Base-by-base conservation (phyloP, 2,888 invertebrate species). In the Eulithis prunata region DNA sequence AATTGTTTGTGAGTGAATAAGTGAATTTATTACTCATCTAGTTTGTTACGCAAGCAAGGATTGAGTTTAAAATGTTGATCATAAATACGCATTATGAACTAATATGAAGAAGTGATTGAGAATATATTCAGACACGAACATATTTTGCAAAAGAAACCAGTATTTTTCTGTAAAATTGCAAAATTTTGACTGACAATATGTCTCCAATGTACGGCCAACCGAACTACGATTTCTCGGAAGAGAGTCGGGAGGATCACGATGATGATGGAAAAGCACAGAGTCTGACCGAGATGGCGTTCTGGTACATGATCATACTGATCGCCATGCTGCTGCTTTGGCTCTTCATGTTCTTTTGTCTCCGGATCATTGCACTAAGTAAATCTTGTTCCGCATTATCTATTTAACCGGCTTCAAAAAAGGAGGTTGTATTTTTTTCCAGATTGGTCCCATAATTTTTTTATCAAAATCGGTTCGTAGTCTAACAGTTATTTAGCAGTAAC, bases 251-350 rank as follows among this genome's bases (percentile, higher is more conserved):
- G n/a, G 65, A 62, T 7, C 68, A 74, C 3, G 57, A 62, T 8
- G 73, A 80, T 6, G 64, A 74, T 3, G 80, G 63, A 0, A 78
- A 76, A n/a, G 71, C 81, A 0, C 56, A 71, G 0, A 75, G 66
- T 6, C 56, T 88, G 13, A 78, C 78, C 0, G 75, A 88, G 32
- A 84, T 91, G 82, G 84, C 89, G 0, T 83, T 91, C 52, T 91
- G 89, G 89, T 92, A 92, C 65, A 80, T 87, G 80, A 72, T 90
- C 4, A 79, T 87, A 8, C 72, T 92, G 58, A 62, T 91, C 0
- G 76, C 69, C 4, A 84, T 92, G 85, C 75, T 92, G 57, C 63
- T 91, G 0, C 74, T 81, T 0, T 92, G 93, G 93, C 72, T 91
- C 0, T 12, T 89, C 3, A 70, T 90, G 54, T 91, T 86, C 81